phyloP scores from a whole-genome alignment of 2,888 invertebrate species.

The Leptopterna dolabrata region DNA sequence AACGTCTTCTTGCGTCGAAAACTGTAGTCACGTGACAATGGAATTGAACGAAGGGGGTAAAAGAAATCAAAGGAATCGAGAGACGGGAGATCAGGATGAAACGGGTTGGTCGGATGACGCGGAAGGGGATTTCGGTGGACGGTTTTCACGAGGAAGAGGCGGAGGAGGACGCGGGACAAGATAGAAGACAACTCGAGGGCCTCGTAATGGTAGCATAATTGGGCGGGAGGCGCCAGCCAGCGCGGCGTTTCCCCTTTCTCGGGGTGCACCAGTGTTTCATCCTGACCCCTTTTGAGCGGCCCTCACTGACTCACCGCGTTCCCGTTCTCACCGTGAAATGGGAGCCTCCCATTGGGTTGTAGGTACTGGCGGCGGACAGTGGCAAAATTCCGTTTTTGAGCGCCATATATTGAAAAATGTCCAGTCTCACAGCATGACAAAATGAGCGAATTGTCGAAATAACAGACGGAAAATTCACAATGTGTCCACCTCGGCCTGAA shows the following conservation, averaged over 20 bases:
- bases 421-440: no score
- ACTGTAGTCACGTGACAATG: no score
- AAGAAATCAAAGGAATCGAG: background rate
- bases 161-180: background rate
- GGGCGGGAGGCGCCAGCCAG: conserved; percentile 49
- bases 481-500: no score
- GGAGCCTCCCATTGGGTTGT: no score
- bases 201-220: conserved; percentile 47
- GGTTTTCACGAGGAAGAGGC: background rate
- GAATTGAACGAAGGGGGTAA: background rate
- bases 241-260: background rate
- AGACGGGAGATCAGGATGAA: background rate
- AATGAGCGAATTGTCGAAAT: no score
- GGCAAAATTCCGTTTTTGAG: no score
- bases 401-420: no score
- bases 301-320: background rate
- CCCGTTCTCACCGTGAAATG: no score
- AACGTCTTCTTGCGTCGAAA: no score
- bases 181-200: background rate
- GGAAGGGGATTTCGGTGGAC: background rate
- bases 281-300: background rate
- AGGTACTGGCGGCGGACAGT: no score
- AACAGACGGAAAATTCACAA: no score
- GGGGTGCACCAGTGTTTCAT: background rate
- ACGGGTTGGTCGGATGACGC: background rate